Base-by-base conservation (phyloP, 2,888 invertebrate genomes). In the Nephrotoma appendiculata region DNA sequence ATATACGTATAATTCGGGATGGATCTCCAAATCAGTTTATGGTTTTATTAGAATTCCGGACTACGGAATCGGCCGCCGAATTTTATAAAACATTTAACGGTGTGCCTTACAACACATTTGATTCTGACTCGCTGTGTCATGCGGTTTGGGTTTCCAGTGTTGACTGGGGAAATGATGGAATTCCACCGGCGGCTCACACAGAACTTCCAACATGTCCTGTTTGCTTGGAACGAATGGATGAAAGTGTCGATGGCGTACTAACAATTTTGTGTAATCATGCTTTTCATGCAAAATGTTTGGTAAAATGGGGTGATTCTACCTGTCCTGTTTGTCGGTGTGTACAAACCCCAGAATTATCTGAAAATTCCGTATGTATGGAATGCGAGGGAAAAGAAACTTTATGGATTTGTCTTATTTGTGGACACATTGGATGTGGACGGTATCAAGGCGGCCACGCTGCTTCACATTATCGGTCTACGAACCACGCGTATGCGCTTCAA, bases 371-470 rank as follows among this genome's bases (percentile, higher is more conserved):
- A 90, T 94, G 92, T 91, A 94, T 91, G 93, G 94, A 92, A 91
- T 93, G 93, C 88, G 93, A 93, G 85, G 91, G 91, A 86, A 92
- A 95, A 0, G 97, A 97, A 89, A 95, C 98, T 87, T 93, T 99
- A 5, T 99, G 99, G 99, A 99, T 99, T 89, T 99, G 99, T 90
- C 93, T 99, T 86, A 98, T 99, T 88, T 99, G 99, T 91, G 99
- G 99, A 0, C 97, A 99, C 91, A 96, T 99, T 11, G 99, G 99
- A 42, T 99, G 99, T 91, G 99, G 99, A 4, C 94, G 99, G 90
- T 98, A 95, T 91, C 94, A 95, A 87, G 92, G 94, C 48, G 98
- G 98, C 0, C 99, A 99, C 92, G 99, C 99, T 0, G 98, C 97
- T 85, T 96, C 97, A 87, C 99, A 99, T 91, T 99, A 97, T 92